Percentiles rank a stretch among this genome's conserved stretches.
Conservation (phyloP, 2,797 vertebrate species). For the Jordanella pulchra region DNA sequence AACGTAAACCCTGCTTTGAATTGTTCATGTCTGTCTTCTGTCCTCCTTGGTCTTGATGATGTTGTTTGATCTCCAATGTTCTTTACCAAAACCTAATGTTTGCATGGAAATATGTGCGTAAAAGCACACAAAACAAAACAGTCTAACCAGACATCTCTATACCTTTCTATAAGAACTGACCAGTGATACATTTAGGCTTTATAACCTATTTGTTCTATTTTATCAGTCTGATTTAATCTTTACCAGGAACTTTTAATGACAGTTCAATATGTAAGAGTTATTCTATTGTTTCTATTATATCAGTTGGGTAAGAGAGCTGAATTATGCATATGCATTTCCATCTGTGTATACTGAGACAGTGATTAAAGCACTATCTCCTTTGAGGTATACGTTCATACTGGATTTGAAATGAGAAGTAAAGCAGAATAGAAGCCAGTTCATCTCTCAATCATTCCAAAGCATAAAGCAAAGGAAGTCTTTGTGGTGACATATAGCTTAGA, state of each 20-base stretch:
- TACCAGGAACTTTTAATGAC: conserved; percentile 30
- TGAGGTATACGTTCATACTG: conserved; percentile 34
- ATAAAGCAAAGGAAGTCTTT: conserved; percentile 24
- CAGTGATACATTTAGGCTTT: too few species aligned
- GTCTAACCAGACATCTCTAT: too few species aligned
- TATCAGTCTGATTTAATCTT: conserved; percentile 13
- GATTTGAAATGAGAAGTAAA: conserved; percentile 48
- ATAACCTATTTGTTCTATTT: too few species aligned
- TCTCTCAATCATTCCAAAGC: conserved; percentile 26
- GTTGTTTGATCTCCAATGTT: too few species aligned
- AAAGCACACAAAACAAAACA: too few species aligned
- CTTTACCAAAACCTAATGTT: too few species aligned
- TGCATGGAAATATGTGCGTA: too few species aligned
- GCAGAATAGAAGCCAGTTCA: conserved; percentile 46
- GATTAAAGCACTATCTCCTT: conserved; percentile 40
- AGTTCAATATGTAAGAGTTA: conserved; percentile 1
- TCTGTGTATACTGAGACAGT: conserved; percentile 36
- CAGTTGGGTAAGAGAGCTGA: conserved; percentile 9
- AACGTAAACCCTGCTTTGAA: too few species aligned
- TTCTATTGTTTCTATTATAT: background rate
- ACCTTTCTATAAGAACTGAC: too few species aligned
- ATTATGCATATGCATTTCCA: conserved; percentile 35
- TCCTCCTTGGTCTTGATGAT: too few species aligned
- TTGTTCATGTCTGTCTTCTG: too few species aligned
- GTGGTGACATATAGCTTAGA: conserved; percentile 48